These are phyloP conservation scores for Mustela erminea DNA, from an alignment of 2,797 vertebrate species.

Conservation along the genomic window DNA sequence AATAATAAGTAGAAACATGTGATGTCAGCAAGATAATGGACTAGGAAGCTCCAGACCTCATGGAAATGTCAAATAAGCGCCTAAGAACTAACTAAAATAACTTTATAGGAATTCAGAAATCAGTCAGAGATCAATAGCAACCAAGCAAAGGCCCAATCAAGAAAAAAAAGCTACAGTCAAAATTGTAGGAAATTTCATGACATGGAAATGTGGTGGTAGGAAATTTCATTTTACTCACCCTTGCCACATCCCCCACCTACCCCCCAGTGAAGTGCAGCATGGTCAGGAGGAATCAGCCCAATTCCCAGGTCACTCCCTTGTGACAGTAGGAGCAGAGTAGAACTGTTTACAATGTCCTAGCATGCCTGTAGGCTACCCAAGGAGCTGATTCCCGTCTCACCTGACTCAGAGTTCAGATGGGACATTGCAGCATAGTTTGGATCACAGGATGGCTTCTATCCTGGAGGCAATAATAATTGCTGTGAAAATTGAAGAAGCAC, in stretches of 20 bases:
- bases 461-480: not conserved
- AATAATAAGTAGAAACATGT: not conserved
- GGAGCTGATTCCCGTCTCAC: not conserved
- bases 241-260: not conserved
- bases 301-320: not conserved
- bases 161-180: not conserved
- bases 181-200: not conserved
- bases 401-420: not conserved
- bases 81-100: not conserved
- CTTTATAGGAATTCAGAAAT: not conserved
- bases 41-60: not conserved
- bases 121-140: not conserved
- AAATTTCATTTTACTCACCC: not conserved
- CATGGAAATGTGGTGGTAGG: not conserved
- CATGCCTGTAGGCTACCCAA: not conserved
- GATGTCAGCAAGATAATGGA: not conserved
- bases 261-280: not conserved
- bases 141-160: not conserved
- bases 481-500: not conserved
- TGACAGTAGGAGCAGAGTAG: not conserved
- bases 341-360: not conserved
- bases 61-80: not conserved
- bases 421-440: not conserved
- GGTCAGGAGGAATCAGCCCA: not conserved
- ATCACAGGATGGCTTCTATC: not conserved